Conservation (phyloP, 2,113 vertebrate species). For the Corapipo altera region DNA sequence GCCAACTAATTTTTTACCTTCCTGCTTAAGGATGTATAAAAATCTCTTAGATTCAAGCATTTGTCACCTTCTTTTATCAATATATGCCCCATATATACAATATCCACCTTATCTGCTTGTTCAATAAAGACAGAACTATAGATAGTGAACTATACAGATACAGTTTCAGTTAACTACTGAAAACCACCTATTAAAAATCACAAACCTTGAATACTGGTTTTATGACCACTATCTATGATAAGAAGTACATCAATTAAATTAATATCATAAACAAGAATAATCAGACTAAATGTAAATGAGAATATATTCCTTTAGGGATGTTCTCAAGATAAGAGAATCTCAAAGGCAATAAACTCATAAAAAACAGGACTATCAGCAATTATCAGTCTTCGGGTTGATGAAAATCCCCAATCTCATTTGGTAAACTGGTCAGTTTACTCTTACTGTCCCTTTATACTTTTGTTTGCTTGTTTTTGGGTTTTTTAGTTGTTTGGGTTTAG, state of each 20-base stretch:
- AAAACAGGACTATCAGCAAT: background rate
- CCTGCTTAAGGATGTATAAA: background rate
- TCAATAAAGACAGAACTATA: background rate
- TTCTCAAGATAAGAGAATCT: background rate
- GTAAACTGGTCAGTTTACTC: background rate
- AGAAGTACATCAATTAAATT: background rate
- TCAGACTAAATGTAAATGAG: background rate
- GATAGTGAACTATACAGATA: background rate
- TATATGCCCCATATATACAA: background rate
- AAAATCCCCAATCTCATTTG: background rate
- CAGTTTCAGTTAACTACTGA: background rate
- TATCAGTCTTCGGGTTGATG: background rate
- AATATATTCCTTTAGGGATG: background rate
- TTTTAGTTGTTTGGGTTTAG: background rate
- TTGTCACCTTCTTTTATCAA: background rate
- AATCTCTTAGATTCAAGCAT: background rate
- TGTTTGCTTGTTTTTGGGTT: background rate
- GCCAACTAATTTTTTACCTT: background rate
- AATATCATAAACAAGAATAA: background rate
- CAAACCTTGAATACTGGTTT: background rate
- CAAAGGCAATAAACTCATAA: background rate
- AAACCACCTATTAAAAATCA: background rate
- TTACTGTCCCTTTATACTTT: background rate
- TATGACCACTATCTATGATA: background rate
- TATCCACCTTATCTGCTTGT: background rate